Evolutionary conservation across 2,113 vertebrate genomes (phyloP).

Genomic region (Smithornis capensis): DNA sequence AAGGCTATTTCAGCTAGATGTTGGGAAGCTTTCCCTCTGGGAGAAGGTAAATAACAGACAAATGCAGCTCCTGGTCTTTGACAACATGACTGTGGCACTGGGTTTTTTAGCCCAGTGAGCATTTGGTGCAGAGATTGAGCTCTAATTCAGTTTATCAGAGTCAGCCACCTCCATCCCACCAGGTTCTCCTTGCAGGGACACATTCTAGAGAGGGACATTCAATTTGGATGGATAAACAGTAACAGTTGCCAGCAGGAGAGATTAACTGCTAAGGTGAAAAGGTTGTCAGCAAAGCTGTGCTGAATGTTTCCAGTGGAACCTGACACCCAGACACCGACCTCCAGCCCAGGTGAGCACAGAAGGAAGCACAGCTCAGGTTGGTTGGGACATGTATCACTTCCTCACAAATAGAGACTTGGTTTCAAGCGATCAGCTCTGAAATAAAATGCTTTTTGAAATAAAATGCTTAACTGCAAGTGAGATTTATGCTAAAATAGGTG

Average conservation of each 20-base stretch:
- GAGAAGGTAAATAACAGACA: background rate
- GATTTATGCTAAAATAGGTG: background rate
- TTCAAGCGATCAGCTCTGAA: background rate
- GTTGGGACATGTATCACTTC: background rate
- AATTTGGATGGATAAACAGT: background rate
- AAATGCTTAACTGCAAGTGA: background rate
- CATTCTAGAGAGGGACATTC: background rate
- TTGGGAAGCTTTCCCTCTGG: background rate
- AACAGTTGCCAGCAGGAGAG: background rate
- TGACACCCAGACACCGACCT: background rate
- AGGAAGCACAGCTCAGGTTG: background rate
- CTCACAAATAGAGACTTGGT: background rate
- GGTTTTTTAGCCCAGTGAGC: background rate
- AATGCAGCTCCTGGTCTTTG: background rate
- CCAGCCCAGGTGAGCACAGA: background rate
- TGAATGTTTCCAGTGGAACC: background rate
- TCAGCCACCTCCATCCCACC: background rate
- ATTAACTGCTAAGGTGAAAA: conserved; percentile 27
- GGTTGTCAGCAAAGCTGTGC: background rate
- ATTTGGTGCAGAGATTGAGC: background rate
- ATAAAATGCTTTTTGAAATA: background rate
- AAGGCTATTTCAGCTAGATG: background rate
- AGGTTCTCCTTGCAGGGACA: background rate
- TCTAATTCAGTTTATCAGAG: background rate
- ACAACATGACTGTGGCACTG: rapidly evolving